Conservation (phyloP, 2,797 vertebrate genomes). For the Tapirus indicus region DNA sequence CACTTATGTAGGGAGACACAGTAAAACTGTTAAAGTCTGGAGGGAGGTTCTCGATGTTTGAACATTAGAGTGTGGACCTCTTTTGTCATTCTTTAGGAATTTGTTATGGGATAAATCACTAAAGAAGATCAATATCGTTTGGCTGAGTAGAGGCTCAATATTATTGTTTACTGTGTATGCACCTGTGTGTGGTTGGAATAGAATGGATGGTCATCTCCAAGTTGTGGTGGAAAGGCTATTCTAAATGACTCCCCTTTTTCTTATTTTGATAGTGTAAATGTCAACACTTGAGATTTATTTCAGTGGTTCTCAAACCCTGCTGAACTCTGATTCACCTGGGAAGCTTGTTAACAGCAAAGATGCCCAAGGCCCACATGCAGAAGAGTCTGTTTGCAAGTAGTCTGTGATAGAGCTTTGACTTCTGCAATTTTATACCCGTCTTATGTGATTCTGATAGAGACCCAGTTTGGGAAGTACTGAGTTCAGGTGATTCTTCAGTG, state of each 20-base stretch:
- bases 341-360: background rate
- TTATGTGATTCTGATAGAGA: background rate
- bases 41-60: background rate
- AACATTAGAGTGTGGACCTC: background rate
- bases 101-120: background rate
- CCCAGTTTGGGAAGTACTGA: slow-evolving; percentile 21
- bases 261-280: background rate
- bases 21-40: background rate
- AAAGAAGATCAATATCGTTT: background rate
- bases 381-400: background rate
- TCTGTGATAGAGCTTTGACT: background rate
- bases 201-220: background rate
- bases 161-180: background rate
- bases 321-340: background rate
- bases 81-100: background rate
- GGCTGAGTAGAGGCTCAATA: background rate
- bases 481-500: background rate
- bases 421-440: background rate
- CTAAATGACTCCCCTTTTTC: background rate
- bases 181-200: background rate
- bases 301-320: background rate
- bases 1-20: background rate
- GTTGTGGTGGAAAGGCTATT: background rate
- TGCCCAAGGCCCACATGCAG: background rate
- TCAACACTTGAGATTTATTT: background rate